Conservation (phyloP, 2,888 invertebrate species). For the Eumacrocentrus americanus region DNA sequence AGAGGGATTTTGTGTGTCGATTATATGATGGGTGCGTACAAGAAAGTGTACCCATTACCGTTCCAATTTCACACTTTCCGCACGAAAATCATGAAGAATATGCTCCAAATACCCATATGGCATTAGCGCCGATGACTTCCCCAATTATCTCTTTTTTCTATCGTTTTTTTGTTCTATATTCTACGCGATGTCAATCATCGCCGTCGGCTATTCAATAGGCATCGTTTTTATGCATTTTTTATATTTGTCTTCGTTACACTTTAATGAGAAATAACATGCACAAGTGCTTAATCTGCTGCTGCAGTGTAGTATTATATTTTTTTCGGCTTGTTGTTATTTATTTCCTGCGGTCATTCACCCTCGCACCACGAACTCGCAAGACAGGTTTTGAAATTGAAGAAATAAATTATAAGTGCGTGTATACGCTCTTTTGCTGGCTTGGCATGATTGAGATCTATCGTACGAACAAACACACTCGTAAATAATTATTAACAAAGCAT, state of each 20-base stretch:
- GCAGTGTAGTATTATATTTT: not conserved
- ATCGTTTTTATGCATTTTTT: not conserved
- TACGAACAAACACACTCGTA: not conserved
- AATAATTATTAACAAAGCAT: not conserved
- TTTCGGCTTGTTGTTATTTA: not conserved
- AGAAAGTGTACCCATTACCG: not conserved
- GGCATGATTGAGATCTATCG: not conserved
- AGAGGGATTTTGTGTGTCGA: not conserved
- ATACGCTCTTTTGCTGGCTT: too few species aligned
- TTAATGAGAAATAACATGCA: not conserved
- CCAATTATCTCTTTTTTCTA: conserved; percentile 2
- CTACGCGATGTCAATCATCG: not conserved
- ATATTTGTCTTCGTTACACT: not conserved
- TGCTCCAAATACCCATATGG: not conserved
- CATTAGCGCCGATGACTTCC: conserved; percentile 12
- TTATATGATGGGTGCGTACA: not conserved
- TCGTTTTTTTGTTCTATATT: not conserved
- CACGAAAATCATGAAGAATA: too few species aligned
- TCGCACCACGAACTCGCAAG: not conserved
- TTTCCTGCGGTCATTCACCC: conserved; percentile 2
- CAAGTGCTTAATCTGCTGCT: not conserved
- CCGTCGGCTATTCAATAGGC: conserved; percentile 5
- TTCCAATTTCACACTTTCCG: not conserved
- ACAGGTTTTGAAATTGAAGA: not conserved
- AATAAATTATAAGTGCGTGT: not conserved